These are phyloP conservation scores for Sphaerodactylus townsendi DNA, from an alignment of 2,113 vertebrate genomes.

Conservation along the genomic window DNA sequence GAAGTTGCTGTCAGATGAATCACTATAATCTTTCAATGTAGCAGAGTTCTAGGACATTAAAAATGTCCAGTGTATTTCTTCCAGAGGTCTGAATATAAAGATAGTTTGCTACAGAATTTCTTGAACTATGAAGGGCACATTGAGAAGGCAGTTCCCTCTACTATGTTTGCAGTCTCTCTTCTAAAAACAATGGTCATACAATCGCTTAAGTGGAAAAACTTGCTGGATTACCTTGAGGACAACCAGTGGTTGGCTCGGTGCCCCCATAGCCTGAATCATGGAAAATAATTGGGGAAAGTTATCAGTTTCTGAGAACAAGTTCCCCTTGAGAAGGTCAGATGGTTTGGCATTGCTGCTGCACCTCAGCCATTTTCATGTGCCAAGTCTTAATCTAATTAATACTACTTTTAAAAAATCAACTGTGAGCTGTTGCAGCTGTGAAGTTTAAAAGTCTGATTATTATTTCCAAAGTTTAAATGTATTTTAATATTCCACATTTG, in stretches of 20 bases:
- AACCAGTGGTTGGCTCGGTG: not conserved
- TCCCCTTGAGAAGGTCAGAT: not conserved
- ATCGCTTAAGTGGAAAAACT: not conserved
- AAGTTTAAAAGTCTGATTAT: not conserved
- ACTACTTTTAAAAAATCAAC: not conserved
- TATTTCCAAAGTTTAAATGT: not conserved
- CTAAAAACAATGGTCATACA: not conserved
- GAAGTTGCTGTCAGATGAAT: too few relatives aligned
- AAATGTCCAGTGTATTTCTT: not conserved
- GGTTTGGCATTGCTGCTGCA: not conserved
- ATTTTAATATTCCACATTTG: not conserved
- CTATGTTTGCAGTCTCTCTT: not conserved
- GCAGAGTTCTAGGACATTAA: not conserved
- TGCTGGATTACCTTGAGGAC: not conserved
- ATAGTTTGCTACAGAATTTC: not conserved
- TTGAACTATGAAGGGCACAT: not conserved
- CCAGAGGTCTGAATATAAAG: not conserved
- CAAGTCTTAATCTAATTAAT: too few relatives aligned
- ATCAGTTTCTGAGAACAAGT: not conserved
- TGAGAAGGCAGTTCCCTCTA: not conserved
- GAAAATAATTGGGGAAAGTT: not conserved
- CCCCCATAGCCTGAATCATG: not conserved
- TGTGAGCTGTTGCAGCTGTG: not conserved
- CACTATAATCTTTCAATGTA: not conserved
- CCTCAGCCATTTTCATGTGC: not conserved